Evolutionary conservation across 2,797 vertebrate species (phyloP).

Genomic region (Coregonus suidteri): DNA sequence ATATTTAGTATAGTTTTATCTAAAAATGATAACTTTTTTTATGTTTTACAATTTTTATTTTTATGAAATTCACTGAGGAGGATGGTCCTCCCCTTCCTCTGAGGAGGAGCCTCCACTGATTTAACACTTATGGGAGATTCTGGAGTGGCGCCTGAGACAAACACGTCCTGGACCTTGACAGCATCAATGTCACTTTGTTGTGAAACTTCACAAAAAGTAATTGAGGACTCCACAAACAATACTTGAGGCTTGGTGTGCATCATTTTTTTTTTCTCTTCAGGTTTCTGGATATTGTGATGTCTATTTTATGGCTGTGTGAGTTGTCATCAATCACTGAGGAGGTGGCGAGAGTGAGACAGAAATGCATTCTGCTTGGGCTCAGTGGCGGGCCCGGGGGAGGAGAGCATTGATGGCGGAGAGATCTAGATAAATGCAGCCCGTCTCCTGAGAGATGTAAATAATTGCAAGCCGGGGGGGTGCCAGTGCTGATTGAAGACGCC

Average conservation of each 20-base stretch:
- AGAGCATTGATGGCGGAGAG: background rate
- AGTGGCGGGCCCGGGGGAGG: constrained; percentile 23
- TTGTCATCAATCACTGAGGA: constrained; percentile 54
- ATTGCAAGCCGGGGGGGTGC: constrained; percentile 23
- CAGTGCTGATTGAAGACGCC: constrained; percentile 25
- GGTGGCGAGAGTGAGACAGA: constrained; percentile 21
- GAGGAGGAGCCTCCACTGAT: too few relatives aligned
- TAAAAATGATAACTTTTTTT: too few relatives aligned
- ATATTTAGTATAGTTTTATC: too few relatives aligned
- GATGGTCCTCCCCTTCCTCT: too few relatives aligned
- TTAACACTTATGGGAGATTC: too few relatives aligned
- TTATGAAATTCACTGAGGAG: too few relatives aligned
- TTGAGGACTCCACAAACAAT: constrained; percentile 23
- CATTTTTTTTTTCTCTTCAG: constrained; percentile 23
- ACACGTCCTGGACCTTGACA: constrained; percentile 28
- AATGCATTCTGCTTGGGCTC: constrained; percentile 14
- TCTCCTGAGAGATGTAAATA: constrained; percentile 15
- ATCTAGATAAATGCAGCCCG: background rate
- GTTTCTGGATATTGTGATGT: constrained; percentile 36
- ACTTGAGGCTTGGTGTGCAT: constrained; percentile 15
- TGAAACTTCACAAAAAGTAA: constrained; percentile 17
- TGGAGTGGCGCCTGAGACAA: background rate
- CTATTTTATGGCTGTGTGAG: constrained; percentile 42
- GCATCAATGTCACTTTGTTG: constrained; percentile 31
- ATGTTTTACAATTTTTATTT: too few relatives aligned